phyloP scores from a whole-genome alignment of 1,140 invertebrate species.

The Antheraea pernyi region DNA sequence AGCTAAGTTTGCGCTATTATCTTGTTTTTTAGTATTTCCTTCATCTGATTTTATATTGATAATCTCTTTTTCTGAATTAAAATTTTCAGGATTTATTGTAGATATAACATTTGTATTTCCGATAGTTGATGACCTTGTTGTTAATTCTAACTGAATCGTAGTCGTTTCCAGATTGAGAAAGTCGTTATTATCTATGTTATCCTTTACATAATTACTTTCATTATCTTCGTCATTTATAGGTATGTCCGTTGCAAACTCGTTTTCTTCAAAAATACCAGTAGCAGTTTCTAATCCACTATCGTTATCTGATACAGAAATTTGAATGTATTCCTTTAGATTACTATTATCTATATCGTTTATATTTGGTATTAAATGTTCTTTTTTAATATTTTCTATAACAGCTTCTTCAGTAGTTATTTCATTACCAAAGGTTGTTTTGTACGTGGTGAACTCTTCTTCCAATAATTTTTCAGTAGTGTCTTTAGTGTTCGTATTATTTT shows the following conservation, averaged over 20 bases:
- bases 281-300: constrained; percentile 11
- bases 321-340: constrained; percentile 17
- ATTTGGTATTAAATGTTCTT: constrained; percentile 5
- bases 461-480: constrained; percentile 3
- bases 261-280: constrained; percentile 7
- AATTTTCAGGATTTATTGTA: not conserved
- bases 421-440: constrained; percentile 1
- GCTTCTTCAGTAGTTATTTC: constrained; percentile 10
- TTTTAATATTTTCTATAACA: constrained; percentile 3
- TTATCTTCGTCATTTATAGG: constrained; percentile 11
- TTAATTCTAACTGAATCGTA: constrained; percentile 11
- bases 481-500: constrained; percentile 17
- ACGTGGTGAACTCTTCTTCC: not conserved
- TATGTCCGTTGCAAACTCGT: not conserved
- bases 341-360: not conserved
- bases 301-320: constrained; percentile 21
- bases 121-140: constrained; percentile 7
- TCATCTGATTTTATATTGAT: constrained; percentile 6
- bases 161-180: constrained; percentile 2
- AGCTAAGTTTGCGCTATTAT: constrained; percentile 29
- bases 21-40: constrained; percentile 22
- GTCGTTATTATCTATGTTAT: not conserved
- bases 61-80: not conserved
- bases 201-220: not conserved
- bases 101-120: not conserved